These are phyloP conservation scores for Rhinichthys klamathensis DNA, from an alignment of 2,113 vertebrate species.

Conservation along the genomic window DNA sequence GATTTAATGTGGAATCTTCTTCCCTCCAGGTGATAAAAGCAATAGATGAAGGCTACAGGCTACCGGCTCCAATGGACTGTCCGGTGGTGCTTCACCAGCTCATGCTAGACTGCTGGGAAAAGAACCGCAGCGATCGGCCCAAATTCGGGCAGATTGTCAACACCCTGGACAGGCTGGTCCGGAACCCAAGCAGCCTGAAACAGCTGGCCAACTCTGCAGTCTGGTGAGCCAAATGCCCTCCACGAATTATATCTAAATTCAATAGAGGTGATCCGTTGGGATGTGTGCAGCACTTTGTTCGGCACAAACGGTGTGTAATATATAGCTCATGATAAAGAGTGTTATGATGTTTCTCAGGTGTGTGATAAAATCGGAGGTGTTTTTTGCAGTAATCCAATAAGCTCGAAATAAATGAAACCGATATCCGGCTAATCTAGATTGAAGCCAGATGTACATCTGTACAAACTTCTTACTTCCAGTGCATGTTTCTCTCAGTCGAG, in stretches of 20 bases:
- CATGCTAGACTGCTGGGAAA: slow-evolving; percentile 99
- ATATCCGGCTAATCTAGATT: slow-evolving; percentile 32
- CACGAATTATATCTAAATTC: background rate
- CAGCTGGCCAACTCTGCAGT: slow-evolving; percentile 88
- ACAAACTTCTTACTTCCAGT: background rate
- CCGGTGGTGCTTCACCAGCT: slow-evolving; percentile 93
- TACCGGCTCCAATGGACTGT: slow-evolving; percentile 98
- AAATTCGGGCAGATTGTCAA: slow-evolving; percentile 95
- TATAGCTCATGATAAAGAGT: background rate
- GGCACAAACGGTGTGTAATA: background rate
- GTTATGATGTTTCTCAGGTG: slow-evolving; percentile 13
- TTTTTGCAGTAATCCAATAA: slow-evolving; percentile 15
- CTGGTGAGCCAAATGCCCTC: slow-evolving; percentile 64
- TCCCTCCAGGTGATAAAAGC: slow-evolving; percentile 92
- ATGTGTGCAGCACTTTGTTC: background rate
- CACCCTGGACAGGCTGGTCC: slow-evolving; percentile 96
- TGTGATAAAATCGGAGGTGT: background rate
- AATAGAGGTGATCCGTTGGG: background rate
- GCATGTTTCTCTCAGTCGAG: background rate
- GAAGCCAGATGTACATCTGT: slow-evolving; percentile 43
- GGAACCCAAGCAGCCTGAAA: slow-evolving; percentile 95
- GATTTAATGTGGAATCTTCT: background rate
- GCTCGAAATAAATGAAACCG: slow-evolving; percentile 2
- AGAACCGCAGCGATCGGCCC: slow-evolving; percentile 94
- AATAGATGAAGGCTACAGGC: slow-evolving; percentile 96